phyloP scores from a whole-genome alignment of 2,888 invertebrate species.

The Drosophila histrio region DNA sequence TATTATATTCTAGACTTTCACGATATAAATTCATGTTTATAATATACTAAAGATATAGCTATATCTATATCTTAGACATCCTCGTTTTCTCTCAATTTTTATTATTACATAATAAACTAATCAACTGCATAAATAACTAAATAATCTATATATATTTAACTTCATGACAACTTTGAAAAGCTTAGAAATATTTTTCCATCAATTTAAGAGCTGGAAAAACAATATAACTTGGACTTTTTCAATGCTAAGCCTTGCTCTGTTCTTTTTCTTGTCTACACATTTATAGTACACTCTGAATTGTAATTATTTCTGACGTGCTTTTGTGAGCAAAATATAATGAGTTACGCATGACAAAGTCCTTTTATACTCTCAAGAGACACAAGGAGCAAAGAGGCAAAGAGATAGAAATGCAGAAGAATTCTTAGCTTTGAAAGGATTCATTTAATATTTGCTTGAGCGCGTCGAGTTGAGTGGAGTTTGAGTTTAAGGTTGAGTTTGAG shows the following conservation, averaged over 20 bases:
- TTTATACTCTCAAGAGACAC: too few species aligned
- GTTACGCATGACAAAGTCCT: conserved; percentile 83
- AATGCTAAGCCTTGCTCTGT: background rate
- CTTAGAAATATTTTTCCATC: too few species aligned
- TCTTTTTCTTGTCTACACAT: background rate
- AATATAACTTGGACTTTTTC: background rate
- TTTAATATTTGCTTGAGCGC: conserved; percentile 64
- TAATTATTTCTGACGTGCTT: conserved; percentile 64
- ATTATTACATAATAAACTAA: too few species aligned
- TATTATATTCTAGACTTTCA: too few species aligned
- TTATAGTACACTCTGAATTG: conserved; percentile 9
- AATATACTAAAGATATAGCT: too few species aligned
- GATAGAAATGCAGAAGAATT: conserved; percentile 1
- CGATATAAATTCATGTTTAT: too few species aligned
- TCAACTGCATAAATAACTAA: too few species aligned
- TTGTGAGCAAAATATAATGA: conserved; percentile 81
- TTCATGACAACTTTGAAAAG: too few species aligned
- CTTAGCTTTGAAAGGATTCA: conserved; percentile 65
- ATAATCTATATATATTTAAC: too few species aligned
- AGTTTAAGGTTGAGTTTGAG: conserved; percentile 11
- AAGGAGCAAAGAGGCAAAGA: conserved; percentile 36
- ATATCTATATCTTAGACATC: too few species aligned
- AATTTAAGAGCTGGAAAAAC: background rate
- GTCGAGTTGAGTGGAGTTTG: conserved; percentile 14
- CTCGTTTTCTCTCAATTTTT: too few species aligned